A percentile compares a stretch with the other conserved stretches of the same genome.
Evolutionary conservation across 2,113 vertebrate genomes (phyloP).

Genomic region (Ictalurus punctatus): DNA sequence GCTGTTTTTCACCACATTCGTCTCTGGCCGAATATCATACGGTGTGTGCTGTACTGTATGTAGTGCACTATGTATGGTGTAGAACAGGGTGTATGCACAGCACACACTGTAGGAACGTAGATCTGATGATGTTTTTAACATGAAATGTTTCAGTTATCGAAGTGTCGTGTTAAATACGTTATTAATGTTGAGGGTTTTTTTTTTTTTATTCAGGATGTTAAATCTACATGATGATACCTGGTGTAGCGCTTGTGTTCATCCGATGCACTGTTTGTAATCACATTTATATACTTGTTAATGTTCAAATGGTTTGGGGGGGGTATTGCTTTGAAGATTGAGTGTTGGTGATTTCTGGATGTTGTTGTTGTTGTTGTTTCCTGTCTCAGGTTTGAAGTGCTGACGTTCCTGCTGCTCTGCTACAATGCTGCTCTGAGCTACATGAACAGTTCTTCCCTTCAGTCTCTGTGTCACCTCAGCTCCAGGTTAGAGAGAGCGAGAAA

Average conservation of each 20-base stretch:
- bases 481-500: slow-evolving; percentile 76
- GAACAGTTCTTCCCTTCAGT: slow-evolving; percentile 88
- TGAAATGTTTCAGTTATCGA: background rate
- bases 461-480: slow-evolving; percentile 93
- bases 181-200: background rate
- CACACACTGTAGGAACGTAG: background rate
- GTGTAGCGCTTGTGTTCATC: background rate
- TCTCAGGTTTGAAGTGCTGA: slow-evolving; percentile 92
- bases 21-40: background rate
- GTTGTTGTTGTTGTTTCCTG: slow-evolving; percentile 57
- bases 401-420: slow-evolving; percentile 94
- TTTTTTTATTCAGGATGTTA: background rate
- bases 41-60: background rate
- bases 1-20: too few relatives aligned
- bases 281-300: too few relatives aligned
- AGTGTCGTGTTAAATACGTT: background rate
- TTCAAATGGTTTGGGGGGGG: background rate
- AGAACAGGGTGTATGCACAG: background rate
- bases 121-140: background rate
- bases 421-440: slow-evolving; percentile 92
- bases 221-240: background rate
- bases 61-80: background rate
- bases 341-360: slow-evolving; percentile 52
- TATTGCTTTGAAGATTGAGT: background rate
- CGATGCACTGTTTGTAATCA: background rate